Base-by-base conservation (phyloP, 2,113 vertebrate genomes). In the Arenaria interpres region DNA sequence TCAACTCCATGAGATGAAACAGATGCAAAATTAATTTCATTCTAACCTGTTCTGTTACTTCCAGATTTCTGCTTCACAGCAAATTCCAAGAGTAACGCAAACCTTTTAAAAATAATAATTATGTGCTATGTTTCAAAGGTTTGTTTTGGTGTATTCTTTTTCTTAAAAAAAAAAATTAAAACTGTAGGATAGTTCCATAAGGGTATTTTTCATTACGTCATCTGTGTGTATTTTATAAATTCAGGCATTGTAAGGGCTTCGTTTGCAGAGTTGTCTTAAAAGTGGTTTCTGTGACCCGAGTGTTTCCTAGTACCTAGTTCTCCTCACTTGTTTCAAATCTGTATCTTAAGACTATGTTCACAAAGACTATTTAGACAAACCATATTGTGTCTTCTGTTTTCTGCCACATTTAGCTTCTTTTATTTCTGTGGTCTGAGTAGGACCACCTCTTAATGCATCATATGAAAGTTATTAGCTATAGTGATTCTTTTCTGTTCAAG, bases 361-460 rank as follows among this genome's bases (percentile, higher is more conserved):
- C 30, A 30, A 16, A 80, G 33, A 8, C 8, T 82, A 3, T 18
- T 32, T 17, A 7, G 14, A 46, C 32, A 53, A 66, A 1, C 17
- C 3, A 2, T 12, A 2, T 3, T 41, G 9, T 1, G 0, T 64
- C 10, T 53, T 87, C 11, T 6, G 19, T 48, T 68, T 85, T 48
- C 41, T 94, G 23, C 33, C 10, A 1, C 17, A 18, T 33, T 25
- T 51, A 63, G 18, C 30, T 21, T 14, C 11, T 82, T 57, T 16
- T 68, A 0, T 46, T 62, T 80, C 27, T n/a, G 2, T 45, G 69
- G 79, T 18, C 10, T 3, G 15, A 62, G 22, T 11, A 57, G n/a
- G 20, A 37, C 16, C 6, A 4, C 2, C 2, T n/a, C 8, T 63
- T 75, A 24, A 21, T 18, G 12, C 1, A 21, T 2, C 3, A 0